These are phyloP conservation scores for Zaprionus camerounensis DNA, from an alignment of 1,140 invertebrate species.

Conservation along the genomic window DNA sequence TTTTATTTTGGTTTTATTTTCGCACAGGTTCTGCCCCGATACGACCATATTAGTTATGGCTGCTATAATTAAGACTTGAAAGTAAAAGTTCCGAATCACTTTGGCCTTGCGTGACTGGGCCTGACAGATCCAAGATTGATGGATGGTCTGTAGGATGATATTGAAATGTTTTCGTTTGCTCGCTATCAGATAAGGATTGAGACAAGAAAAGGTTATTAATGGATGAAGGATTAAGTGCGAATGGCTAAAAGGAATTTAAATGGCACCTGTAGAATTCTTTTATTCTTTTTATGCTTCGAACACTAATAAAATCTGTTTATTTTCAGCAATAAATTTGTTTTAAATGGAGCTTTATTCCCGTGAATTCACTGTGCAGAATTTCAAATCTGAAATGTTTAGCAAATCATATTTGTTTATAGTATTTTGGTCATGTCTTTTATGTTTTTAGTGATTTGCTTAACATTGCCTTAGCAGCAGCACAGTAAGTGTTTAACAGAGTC, in stretches of 20 bases:
- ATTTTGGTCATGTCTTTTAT: not conserved
- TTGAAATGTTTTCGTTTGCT: slow-evolving; percentile 23
- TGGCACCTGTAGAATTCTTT: not conserved
- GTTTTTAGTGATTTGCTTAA: slow-evolving; percentile 14
- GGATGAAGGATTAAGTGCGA: slow-evolving; percentile 2
- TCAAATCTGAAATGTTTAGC: too few species aligned
- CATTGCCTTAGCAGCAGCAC: slow-evolving; percentile 31
- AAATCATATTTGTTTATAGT: not conserved
- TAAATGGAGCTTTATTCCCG: too few species aligned
- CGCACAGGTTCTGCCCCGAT: slow-evolving; percentile 15
- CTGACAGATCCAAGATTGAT: slow-evolving; percentile 29
- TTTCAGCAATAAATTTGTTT: not conserved
- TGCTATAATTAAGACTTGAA: slow-evolving; percentile 45
- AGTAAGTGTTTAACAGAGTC: slow-evolving; percentile 29
- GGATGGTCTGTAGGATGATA: slow-evolving; percentile 17
- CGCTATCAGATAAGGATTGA: slow-evolving; percentile 11
- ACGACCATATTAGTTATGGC: slow-evolving; percentile 21
- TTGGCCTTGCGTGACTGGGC: slow-evolving; percentile 25
- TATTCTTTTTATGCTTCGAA: too few species aligned
- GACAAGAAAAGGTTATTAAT: slow-evolving; percentile 28
- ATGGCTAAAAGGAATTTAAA: not conserved
- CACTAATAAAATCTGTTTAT: not conserved
- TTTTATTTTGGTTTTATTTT: slow-evolving; percentile 6
- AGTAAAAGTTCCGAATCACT: slow-evolving; percentile 37
- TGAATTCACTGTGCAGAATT: too few species aligned